Evolutionary conservation across 92 coral and sea anemone species (phyloP).

Genomic region (Palythoa heliodiscus): DNA sequence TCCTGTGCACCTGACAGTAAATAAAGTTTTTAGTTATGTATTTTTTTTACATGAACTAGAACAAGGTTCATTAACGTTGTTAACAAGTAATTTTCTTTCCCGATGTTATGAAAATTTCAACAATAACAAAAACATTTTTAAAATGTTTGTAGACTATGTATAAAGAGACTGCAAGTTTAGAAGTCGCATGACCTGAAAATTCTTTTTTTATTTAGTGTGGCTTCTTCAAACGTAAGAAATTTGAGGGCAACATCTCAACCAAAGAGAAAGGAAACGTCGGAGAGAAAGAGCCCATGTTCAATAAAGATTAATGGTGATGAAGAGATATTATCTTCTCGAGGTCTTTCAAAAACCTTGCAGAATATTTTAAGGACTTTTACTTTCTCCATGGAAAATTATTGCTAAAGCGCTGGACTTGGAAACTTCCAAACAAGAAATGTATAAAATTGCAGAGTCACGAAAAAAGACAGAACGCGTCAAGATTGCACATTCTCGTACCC

Average conservation of each 20-base stretch:
- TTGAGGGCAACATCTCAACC: slow-evolving; percentile 68
- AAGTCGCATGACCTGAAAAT: background rate
- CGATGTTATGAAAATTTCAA: no score
- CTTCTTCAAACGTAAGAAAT: slow-evolving; percentile 87
- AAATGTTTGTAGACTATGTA: background rate
- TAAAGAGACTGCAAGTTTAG: background rate
- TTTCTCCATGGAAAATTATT: background rate
- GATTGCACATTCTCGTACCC: background rate
- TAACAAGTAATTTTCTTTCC: no score
- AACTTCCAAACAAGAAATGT: background rate
- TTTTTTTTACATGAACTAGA: no score
- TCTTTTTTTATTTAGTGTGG: slow-evolving; percentile 68
- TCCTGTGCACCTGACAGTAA: no score
- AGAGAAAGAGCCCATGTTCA: slow-evolving; percentile 71
- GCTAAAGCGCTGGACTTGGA: slow-evolving; percentile 7
- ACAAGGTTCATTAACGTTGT: no score
- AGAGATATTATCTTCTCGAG: background rate
- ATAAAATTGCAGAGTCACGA: background rate
- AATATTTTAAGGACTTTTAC: background rate
- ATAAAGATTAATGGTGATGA: slow-evolving; percentile 23
- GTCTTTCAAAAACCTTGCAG: background rate
- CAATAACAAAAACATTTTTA: no score
- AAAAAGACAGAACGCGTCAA: background rate
- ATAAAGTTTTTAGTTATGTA: no score
- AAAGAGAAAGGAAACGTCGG: slow-evolving; percentile 36